These are phyloP conservation scores for Portevinia maculata DNA, from an alignment of 2,888 invertebrate species.

Conservation along the genomic window DNA sequence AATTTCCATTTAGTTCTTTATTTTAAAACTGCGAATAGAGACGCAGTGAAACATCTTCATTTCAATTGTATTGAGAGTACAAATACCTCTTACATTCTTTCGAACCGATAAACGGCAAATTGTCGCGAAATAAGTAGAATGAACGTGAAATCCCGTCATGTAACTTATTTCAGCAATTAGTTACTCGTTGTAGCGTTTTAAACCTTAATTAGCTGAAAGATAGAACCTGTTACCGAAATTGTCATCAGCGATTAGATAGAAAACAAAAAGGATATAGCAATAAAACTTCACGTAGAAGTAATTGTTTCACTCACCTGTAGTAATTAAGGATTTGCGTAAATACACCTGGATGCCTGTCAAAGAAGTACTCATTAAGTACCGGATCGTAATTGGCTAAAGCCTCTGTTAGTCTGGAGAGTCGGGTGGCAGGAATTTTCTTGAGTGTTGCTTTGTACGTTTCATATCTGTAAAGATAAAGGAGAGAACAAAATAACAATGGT, in stretches of 20 bases:
- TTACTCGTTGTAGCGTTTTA: slow-evolving; percentile 29
- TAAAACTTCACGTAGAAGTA: not conserved
- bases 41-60: slow-evolving; percentile 1
- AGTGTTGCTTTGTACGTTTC: slow-evolving; percentile 91
- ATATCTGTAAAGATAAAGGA: slow-evolving; percentile 82
- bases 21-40: slow-evolving; percentile 3
- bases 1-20: slow-evolving; percentile 34
- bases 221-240: slow-evolving; percentile 5
- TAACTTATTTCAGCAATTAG: slow-evolving; percentile 57
- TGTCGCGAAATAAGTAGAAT: not conserved
- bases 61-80: not conserved
- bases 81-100: slow-evolving; percentile 1
- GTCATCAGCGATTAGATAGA: not conserved
- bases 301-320: slow-evolving; percentile 85
- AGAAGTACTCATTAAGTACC: slow-evolving; percentile 94
- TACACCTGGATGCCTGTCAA: slow-evolving; percentile 94
- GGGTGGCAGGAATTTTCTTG: slow-evolving; percentile 94
- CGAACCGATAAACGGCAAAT: slow-evolving; percentile 1
- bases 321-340: slow-evolving; percentile 95
- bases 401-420: slow-evolving; percentile 91
- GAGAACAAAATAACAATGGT: slow-evolving; percentile 16
- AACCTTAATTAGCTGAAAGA: slow-evolving; percentile 40
- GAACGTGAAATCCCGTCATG: slow-evolving; percentile 23
- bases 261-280: not conserved
- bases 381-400: slow-evolving; percentile 95